Evolutionary conservation across 1,140 invertebrate species (phyloP).

Genomic region (Oncopodura yosiiana): DNA sequence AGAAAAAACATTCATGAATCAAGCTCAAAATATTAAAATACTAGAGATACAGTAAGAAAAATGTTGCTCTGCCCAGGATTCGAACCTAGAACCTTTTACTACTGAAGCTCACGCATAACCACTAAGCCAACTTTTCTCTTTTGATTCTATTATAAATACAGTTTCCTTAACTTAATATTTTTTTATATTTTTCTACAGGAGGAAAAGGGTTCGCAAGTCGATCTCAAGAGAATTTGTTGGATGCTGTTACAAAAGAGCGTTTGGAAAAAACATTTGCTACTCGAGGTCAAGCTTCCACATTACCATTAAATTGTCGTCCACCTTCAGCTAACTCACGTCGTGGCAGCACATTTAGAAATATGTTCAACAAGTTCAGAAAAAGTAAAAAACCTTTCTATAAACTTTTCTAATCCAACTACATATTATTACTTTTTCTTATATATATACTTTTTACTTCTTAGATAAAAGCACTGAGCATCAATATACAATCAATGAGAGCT

Average conservation of each 20-base stretch:
- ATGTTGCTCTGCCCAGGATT: no score
- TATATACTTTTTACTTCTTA: neutral
- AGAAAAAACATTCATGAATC: no score
- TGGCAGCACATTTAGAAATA: conserved; percentile 27
- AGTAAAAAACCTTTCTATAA: conserved; percentile 2
- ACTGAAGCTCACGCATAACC: no score
- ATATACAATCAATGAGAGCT: conserved; percentile 11
- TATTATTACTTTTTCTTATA: neutral
- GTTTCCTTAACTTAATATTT: neutral
- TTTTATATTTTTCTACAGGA: conserved; percentile 11
- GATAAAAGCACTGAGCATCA: neutral
- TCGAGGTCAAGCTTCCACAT: conserved; percentile 29
- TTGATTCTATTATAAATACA: neutral
- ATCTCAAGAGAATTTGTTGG: conserved; percentile 30
- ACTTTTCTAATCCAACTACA: neutral
- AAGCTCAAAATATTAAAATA: no score
- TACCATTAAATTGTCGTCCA: conserved; percentile 28
- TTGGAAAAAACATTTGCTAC: conserved; percentile 16
- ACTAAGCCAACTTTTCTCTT: neutral
- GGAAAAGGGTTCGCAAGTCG: conserved; percentile 18
- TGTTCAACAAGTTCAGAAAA: conserved; percentile 27
- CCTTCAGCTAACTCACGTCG: conserved; percentile 17
- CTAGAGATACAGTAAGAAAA: no score
- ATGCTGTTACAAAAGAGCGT: conserved; percentile 22
- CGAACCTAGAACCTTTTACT: no score